A percentile compares a stretch with the other conserved stretches of the same genome.
Conservation (phyloP, 2,113 vertebrate genomes). For the Rhegmatorhina hoffmannsi region DNA sequence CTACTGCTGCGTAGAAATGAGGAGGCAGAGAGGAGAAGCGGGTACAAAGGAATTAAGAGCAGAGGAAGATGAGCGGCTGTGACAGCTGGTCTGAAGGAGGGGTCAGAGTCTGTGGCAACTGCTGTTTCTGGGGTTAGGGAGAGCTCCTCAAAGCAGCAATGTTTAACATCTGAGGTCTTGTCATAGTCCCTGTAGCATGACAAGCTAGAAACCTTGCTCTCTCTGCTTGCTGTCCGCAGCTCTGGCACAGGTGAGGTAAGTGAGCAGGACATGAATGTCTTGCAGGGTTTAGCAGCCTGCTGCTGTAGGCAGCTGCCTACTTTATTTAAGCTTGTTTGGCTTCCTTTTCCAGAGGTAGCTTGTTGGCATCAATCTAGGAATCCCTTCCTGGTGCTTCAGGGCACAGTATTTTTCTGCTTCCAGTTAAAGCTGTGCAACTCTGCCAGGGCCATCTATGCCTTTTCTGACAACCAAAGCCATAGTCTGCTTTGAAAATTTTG, state of each 20-base stretch:
- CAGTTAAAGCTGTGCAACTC: not conserved
- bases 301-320: not conserved
- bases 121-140: not conserved
- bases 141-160: not conserved
- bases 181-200: not conserved
- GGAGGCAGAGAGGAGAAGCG: not conserved
- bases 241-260: not conserved
- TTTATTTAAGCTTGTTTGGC: not conserved
- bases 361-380: not conserved
- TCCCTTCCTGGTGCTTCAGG: not conserved
- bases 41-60: not conserved
- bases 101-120: not conserved
- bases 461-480: not conserved
- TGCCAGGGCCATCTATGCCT: not conserved
- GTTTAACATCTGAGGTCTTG: not conserved
- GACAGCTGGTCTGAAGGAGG: constrained; percentile 2
- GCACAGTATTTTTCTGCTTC: not conserved
- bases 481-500: not conserved
- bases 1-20: not conserved
- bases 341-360: not conserved
- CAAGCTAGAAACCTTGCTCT: not conserved
- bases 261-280: not conserved
- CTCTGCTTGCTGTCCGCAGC: not conserved
- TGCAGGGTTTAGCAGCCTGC: not conserved
- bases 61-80: not conserved